These are phyloP conservation scores for Ciconia nigra DNA, from an alignment of 2,797 vertebrate species.

Conservation along the genomic window DNA sequence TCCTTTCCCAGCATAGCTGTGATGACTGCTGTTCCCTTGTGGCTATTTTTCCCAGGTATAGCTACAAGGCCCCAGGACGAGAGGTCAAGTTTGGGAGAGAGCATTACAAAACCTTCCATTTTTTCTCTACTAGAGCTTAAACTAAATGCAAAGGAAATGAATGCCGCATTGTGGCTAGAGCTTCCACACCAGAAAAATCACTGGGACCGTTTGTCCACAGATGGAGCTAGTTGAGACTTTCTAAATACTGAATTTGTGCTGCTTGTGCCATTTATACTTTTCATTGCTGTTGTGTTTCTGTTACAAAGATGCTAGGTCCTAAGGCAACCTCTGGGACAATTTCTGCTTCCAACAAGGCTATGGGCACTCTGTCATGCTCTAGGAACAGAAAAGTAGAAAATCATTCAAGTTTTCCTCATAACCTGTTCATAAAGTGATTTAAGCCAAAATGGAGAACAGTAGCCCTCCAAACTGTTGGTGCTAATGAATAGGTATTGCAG, in stretches of 20 bases:
- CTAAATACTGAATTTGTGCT: neutral
- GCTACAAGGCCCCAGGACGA: neutral
- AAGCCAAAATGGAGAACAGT: neutral
- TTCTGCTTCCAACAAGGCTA: neutral
- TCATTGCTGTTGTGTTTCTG: neutral
- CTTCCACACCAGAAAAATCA: neutral
- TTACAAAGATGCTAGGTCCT: neutral
- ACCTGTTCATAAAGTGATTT: neutral
- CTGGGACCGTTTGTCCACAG: neutral
- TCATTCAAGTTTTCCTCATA: neutral
- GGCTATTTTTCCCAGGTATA: neutral
- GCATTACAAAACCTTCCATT: neutral
- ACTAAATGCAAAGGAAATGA: neutral
- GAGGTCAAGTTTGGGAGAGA: neutral
- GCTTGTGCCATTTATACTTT: neutral
- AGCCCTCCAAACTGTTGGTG: neutral
- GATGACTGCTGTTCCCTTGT: neutral
- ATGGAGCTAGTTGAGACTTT: neutral
- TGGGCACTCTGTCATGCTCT: neutral
- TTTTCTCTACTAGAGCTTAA: neutral
- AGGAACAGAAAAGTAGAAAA: neutral
- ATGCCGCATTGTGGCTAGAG: neutral
- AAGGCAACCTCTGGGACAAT: neutral
- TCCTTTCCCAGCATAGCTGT: neutral
- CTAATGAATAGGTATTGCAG: neutral